These are phyloP conservation scores for Chaenocephalus aceratus DNA, from an alignment of 2,113 vertebrate genomes.

Conservation along the genomic window DNA sequence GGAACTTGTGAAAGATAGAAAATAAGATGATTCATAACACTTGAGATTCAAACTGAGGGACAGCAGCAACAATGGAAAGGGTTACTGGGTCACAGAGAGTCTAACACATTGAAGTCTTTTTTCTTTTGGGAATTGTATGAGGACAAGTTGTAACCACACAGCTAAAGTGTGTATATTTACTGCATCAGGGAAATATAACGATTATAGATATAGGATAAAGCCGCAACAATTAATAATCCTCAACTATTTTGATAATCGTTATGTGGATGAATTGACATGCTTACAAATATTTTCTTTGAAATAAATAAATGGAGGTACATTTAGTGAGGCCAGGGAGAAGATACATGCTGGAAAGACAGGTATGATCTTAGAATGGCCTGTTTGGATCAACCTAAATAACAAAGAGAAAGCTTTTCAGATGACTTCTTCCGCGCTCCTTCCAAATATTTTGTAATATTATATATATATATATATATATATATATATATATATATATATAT, in stretches of 20 bases:
- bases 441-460: neutral
- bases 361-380: no score
- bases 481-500: no score
- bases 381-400: neutral
- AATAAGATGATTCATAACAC: conserved; percentile 29
- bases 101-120: neutral
- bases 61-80: conserved; percentile 5
- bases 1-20: conserved; percentile 15
- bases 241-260: no score
- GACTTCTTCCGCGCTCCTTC: neutral
- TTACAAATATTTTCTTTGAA: neutral
- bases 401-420: no score
- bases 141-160: neutral
- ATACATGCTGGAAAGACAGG: neutral
- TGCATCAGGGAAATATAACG: neutral
- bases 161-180: neutral
- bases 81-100: neutral
- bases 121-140: neutral
- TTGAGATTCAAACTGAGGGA: conserved; percentile 11
- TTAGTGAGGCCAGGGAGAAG: neutral
- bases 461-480: no score
- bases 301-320: conserved; percentile 11
- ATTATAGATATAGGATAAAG: neutral
- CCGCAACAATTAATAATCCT: no score
- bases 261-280: neutral